Base-by-base conservation (phyloP, 92 coral and sea anemone genomes). In the Palythoa grandiflora region DNA sequence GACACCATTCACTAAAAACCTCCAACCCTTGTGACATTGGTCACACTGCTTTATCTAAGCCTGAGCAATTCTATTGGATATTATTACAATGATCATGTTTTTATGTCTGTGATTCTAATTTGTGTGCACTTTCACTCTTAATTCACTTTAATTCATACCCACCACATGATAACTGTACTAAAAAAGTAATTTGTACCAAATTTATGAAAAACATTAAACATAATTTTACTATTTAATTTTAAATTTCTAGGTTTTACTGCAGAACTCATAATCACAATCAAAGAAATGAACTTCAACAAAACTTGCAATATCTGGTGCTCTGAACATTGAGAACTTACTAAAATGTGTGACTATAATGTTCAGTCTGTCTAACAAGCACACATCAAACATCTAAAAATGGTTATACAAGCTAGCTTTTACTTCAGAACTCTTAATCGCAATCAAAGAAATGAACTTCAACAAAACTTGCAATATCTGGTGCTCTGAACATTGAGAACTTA, bases 91-190 rank as follows among this genome's bases (percentile, higher is more conserved):
- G 36, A 74, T 74, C 78, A 74, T 74, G 78, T 74, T 74, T 74
- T 74, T 47, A 74, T 74, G 60, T 74, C 78, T 74, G 78, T 74
- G 28, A 74, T 74, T 47, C 38, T 40, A 74, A 74, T 74, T 44
- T 74, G 78, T 73, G 78, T 74, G 59, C 78, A 74, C 78, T 74
- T 74, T 74, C 78, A 74, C 78, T 74, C 21, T 74, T 47, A 74
- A 74, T 74, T 74, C 28, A 2, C 44, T 9, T 74, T 47, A 74
- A 74, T 74, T 74, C 28, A 2, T 74, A 44, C 55, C 78, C 57
- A 74, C 78, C 78, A 74, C 78, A 74, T 74, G 78, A 74, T 74
- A 74, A 74, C 60, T 74, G 78, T 74, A 74, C 78, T 39, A 47
- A 74, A 74, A 74, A 74, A 74, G 78, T 74, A 47, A 74, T 74